Evolutionary conservation across 2,888 invertebrate genomes (phyloP), one percentile per base, ranked within the genome.

Genomic region (Dicyrtomina minuta): DNA sequence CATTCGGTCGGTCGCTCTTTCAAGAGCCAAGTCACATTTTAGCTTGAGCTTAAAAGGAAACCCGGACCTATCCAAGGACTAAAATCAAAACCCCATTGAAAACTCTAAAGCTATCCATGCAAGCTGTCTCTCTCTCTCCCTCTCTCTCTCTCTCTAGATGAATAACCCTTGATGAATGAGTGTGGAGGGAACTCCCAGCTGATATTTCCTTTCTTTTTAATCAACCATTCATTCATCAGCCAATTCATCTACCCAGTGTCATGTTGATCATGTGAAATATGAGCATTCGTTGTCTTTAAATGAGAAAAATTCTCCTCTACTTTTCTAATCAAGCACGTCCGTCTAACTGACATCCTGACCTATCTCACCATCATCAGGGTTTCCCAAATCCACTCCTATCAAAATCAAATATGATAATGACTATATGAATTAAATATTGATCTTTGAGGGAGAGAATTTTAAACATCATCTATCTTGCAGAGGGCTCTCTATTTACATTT

Each of bases 171-270:
- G 46, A 44, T 27, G 26, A 56, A 56, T 56, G 56, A 33, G 56
- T 13, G 22, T 24, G 39, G 44, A 55, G 56, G 27, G 27, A 65
- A 65, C 55, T 56, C 55, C 65, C 65, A 65, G 65, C 65, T 65
- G 65, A 65, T 65, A 65, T 55, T 65, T 65, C 65, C 65, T 65
- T 65, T 65, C 55, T 65, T 43, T 56, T 64, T 51, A 64, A 64
- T 64, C 65, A 56, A 56, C 55, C 65, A 65, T 55, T 56, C 44
- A 65, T 65, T 56, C 44, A 65, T 65, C 56, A 56, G 41, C 58
- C 58, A 58, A 58, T 53, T 53, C 56, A 58, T 58, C 39, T 58
- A 33, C 10, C 26, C 13, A 27, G 17, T 27, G 46, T 49, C 55
- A 65, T 41, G 41, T 58, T 58, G 58, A 58, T 65, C 65, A 55